phyloP scores from a whole-genome alignment of 2,888 invertebrate genomes.

The Formica aserva region DNA sequence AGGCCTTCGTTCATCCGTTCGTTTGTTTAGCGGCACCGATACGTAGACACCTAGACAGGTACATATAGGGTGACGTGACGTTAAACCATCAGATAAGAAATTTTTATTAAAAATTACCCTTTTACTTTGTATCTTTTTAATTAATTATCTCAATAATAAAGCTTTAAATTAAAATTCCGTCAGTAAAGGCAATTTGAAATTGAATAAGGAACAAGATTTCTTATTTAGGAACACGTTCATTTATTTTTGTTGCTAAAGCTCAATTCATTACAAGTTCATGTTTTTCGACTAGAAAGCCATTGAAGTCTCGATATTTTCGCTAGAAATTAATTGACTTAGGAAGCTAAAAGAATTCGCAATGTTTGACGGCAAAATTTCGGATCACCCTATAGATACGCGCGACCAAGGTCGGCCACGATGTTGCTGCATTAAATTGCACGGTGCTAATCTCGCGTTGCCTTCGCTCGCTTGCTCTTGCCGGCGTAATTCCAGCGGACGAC shows the following conservation, averaged over 20 bases:
- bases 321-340: background rate
- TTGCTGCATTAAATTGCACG: slow-evolving; percentile 69
- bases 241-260: background rate
- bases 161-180: background rate
- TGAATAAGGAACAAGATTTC: background rate
- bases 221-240: background rate
- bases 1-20: slow-evolving; percentile 59
- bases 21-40: slow-evolving; percentile 71
- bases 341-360: too few species aligned
- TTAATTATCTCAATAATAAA: background rate
- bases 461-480: slow-evolving; percentile 1
- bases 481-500: slow-evolving; percentile 49
- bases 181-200: background rate
- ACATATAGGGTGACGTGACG: slow-evolving; percentile 1
- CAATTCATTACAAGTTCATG: background rate
- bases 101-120: background rate
- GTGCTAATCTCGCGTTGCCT: slow-evolving; percentile 63
- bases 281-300: background rate
- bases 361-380: background rate
- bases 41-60: slow-evolving; percentile 35
- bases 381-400: slow-evolving; percentile 25
- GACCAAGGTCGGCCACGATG: slow-evolving; percentile 50
- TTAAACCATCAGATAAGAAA: background rate
- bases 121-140: background rate
- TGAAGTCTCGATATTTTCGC: background rate